A percentile compares a stretch with the other conserved stretches of the same genome.
Evolutionary conservation across 2,888 invertebrate genomes (phyloP).

Genomic region (Idaea aversata): DNA sequence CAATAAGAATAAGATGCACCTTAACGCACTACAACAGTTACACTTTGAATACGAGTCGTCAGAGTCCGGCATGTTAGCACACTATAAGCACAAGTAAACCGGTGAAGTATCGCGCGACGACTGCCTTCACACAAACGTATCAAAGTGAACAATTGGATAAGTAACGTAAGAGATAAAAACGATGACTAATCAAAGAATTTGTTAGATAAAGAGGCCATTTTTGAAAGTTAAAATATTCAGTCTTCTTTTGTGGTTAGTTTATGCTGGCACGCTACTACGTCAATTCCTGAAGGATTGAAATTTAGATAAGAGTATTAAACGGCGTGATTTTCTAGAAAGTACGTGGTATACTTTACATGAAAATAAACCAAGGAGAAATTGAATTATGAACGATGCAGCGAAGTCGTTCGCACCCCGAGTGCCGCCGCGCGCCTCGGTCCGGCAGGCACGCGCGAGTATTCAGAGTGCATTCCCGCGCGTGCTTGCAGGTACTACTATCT

Average conservation of each 20-base stretch:
- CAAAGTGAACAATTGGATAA: constrained; percentile 50
- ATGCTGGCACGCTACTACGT: background rate
- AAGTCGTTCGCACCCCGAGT: too few relatives aligned
- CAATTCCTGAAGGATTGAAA: too few relatives aligned
- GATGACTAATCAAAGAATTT: constrained; percentile 48
- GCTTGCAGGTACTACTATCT: too few relatives aligned
- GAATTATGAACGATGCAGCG: too few relatives aligned
- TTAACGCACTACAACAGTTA: constrained; percentile 34
- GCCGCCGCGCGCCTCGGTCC: too few relatives aligned
- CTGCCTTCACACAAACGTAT: constrained; percentile 39
- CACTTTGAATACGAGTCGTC: constrained; percentile 32
- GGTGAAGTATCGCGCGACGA: constrained; percentile 19
- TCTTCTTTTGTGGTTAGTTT: background rate
- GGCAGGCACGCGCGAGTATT: too few relatives aligned
- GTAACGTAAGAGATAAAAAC: constrained; percentile 51
- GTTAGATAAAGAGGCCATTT: constrained; percentile 8
- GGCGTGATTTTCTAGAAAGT: too few relatives aligned
- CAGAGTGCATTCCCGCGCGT: too few relatives aligned
- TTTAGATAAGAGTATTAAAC: too few relatives aligned
- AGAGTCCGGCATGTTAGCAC: constrained; percentile 16
- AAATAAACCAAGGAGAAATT: too few relatives aligned
- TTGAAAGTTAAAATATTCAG: background rate
- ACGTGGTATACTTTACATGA: too few relatives aligned
- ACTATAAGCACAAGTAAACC: background rate
- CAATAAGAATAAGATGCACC: constrained; percentile 9